Evolutionary conservation across 37 sponge, comb jelly and placozoan species (phyloP).

Genomic region (Eunapius fragilis): DNA sequence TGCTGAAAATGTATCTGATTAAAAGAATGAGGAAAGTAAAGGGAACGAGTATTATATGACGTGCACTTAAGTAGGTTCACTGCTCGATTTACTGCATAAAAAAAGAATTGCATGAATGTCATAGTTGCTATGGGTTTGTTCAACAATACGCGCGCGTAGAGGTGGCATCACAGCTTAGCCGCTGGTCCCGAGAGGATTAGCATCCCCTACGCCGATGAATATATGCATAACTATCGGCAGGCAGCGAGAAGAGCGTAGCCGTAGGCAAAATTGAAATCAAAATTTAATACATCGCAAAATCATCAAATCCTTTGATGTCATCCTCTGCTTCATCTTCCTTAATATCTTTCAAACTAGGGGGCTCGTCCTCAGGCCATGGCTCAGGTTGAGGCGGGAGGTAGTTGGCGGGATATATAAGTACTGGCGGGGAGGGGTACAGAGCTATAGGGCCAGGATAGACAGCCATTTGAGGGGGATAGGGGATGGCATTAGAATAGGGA

Average conservation of each 20-base stretch:
- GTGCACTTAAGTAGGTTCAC: no score
- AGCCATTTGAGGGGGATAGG: neutral
- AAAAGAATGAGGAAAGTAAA: neutral
- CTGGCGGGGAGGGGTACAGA: neutral
- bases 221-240: neutral
- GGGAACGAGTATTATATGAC: neutral
- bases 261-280: neutral
- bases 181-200: neutral
- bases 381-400: neutral
- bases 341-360: neutral
- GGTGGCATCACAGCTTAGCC: neutral
- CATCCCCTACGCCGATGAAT: neutral
- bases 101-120: neutral
- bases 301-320: conserved; percentile 65
- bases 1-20: no score
- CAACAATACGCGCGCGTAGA: neutral
- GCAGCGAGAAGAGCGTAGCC: neutral
- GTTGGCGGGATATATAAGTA: neutral
- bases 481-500: neutral
- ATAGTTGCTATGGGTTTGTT: neutral
- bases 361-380: neutral
- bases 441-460: neutral
- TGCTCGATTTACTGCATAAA: no score
- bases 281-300: conserved; percentile 48
- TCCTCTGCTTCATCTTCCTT: conserved; percentile 1